Evolutionary conservation across 2,888 invertebrate species (phyloP), one percentile per base, ranked within the genome.

Genomic region (Catocala fraxini): DNA sequence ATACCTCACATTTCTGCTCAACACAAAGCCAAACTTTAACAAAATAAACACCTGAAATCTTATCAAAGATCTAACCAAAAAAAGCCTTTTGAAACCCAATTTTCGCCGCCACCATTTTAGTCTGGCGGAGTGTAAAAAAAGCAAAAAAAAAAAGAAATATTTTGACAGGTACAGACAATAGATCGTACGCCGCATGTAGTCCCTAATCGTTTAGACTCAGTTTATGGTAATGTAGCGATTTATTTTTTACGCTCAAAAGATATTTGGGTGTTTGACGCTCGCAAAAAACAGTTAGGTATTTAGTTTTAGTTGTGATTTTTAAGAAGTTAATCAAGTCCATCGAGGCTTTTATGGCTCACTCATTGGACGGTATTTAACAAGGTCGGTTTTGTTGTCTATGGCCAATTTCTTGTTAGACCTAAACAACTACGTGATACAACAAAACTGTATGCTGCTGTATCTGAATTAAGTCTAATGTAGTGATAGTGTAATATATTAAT

Each of bases 91-190:
- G 69, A 71, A 63, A 60, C 56, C 46, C 46, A 72, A 79, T 78
- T 80, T 79, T 79, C 73, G 76, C 79, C 75, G 71, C 54, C 70
- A 65, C 76, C 66, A 70, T 74, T 70, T 71, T 67, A 51, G 63
- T 62, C 49, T 68, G 51, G 45, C 56, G 64, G 45, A 6, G 45
- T 6, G 12, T 56, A 64, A 62, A 42, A 55, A 58, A 61, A 75
- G 70, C 81, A 85, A 88, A 88, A 85, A 84, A 84, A 83, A 85
- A 84, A 82, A 89, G 46, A 46, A 66, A 66, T 89, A 89, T 91
- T 91, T 90, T 90, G 90, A 91, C 91, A 91, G 90, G 76, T 87
- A 86, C 58, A 88, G 86, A 89, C 87, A 86, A 88, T 85, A 85
- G 84, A 70, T 82, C 86, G 77, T 89, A 89, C 87, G 86, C 86